phyloP scores from a whole-genome alignment of 2,113 vertebrate genomes.

The Rattus norvegicus region DNA sequence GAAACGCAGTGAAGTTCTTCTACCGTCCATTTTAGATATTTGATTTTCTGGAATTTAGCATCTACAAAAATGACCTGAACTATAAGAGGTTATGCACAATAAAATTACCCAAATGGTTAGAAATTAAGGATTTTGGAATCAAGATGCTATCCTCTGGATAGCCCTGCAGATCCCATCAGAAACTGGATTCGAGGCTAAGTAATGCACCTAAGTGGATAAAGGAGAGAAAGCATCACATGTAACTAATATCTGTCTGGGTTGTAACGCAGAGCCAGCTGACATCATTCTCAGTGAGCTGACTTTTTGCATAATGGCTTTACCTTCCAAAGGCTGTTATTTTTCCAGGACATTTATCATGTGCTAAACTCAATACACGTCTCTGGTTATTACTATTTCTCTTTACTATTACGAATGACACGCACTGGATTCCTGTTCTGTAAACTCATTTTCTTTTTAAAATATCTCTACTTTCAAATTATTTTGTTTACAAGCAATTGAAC shows the following conservation, averaged over 20 bases:
- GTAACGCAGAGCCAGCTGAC: constrained; percentile 1
- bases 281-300: neutral
- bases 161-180: neutral
- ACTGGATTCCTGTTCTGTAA: neutral
- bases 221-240: neutral
- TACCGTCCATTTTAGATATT: constrained; percentile 90
- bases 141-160: constrained; percentile 78
- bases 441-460: neutral
- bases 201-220: neutral
- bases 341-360: neutral
- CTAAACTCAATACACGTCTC: neutral
- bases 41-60: constrained; percentile 88
- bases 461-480: neutral
- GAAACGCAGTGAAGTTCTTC: constrained; percentile 87
- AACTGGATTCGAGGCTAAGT: constrained; percentile 18
- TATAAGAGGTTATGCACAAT: constrained; percentile 92
- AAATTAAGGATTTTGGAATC: constrained; percentile 90
- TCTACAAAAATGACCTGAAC: constrained; percentile 91
- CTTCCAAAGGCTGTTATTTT: neutral
- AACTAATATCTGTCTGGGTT: constrained; percentile 19
- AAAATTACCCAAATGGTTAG: constrained; percentile 89
- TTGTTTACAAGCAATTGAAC: neutral
- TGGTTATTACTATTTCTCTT: neutral
- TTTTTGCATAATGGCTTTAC: neutral
- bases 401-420: neutral